Evolutionary conservation across 2,888 invertebrate genomes (phyloP), one percentile per base, ranked within the genome.

Genomic region (Drosophila mimetica): DNA sequence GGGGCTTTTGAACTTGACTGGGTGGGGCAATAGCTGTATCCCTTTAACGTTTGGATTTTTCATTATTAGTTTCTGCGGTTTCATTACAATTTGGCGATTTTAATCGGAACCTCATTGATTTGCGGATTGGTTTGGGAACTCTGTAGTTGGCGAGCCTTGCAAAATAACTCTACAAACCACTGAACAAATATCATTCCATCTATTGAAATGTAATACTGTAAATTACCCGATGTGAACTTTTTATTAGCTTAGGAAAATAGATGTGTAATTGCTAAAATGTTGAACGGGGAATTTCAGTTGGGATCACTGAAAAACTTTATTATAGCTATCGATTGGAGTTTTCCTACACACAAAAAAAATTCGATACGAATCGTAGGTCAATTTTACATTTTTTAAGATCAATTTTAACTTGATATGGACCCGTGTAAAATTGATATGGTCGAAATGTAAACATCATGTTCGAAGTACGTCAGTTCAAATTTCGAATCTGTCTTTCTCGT

Each of bases 51-150:
- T 44, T 4, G 25, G 14, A 63, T 71, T 79, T 71, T 79, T 84
- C 72, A 74, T 86, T 89, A 75, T 82, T 83, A 82, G 88, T 86
- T 89, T 89, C 82, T 88, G 89, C 74, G 83, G 88, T 89, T 63
- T 16, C 3, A 28, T 13, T 11, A 11, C 13, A 13, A 25, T 37
- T 41, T 25, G 16, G 4, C 5, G 11, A 18, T n/a, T 36, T 25
- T 4, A 18, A 25, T 18, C 7, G 1, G 7, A 36, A 28, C n/a
- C 16, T n/a, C 18, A 32, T 9, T 36, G 28, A 16, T 30, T 30
- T 16, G 11, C 6, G 14, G 9, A 2, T 0, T 14, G 28, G 5
- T 14, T n/a, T 8, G 22, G 1, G 4, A 42, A 14, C 4, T n/a
- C 22, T 4, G n/a, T 25, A 22, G n/a, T 25, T 22, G 9, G 22